Conservation (phyloP, 2,113 vertebrate species). For the Albula glossodonta region DNA sequence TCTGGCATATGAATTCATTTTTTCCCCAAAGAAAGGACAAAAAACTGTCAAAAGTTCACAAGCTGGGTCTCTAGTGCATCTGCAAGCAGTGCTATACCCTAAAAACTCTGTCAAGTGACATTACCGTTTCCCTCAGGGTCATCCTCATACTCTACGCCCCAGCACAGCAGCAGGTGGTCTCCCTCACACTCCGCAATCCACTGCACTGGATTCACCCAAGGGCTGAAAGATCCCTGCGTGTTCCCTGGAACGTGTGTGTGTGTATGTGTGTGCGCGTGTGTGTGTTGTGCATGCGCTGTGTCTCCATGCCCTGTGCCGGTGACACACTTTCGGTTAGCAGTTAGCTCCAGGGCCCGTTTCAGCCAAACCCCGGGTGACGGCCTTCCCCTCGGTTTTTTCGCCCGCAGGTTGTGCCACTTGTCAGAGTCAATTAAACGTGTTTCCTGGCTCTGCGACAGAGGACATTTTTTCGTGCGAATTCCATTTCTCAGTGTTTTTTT, state of each 20-base stretch:
- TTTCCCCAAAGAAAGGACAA: background rate
- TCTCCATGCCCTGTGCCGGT: background rate
- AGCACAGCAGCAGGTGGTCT: background rate
- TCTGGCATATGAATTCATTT: background rate
- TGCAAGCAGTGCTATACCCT: background rate
- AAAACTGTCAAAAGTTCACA: background rate
- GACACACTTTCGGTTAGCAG: background rate
- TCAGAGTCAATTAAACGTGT: background rate
- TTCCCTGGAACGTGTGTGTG: too few species aligned
- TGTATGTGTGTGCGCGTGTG: too few species aligned
- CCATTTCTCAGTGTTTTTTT: background rate
- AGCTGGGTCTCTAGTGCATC: background rate
- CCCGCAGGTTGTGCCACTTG: background rate
- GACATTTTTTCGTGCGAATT: background rate
- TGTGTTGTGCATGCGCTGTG: background rate
- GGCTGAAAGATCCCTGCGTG: background rate
- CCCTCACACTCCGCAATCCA: background rate
- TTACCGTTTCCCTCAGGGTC: background rate
- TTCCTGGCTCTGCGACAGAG: background rate
- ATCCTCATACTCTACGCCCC: background rate
- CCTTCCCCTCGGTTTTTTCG: background rate
- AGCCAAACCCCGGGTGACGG: conserved; percentile 12
- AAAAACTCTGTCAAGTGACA: background rate
- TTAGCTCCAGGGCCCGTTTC: background rate
- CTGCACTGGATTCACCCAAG: background rate